Evolutionary conservation across 2,113 vertebrate species (phyloP).

Genomic region (Verasper variegatus): DNA sequence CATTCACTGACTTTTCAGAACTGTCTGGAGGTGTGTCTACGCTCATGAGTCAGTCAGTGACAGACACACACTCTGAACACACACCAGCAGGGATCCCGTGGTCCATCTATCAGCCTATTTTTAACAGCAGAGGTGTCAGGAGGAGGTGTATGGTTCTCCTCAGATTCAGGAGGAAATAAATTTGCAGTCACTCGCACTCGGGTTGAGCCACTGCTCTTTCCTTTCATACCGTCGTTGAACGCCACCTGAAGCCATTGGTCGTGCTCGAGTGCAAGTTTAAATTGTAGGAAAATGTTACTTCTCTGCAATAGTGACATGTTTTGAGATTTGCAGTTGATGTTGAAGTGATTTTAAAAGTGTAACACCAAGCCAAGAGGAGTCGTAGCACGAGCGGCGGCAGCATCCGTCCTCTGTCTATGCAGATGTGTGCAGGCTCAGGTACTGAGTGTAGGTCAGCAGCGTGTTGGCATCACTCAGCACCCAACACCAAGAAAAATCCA

Average conservation of each 20-base stretch:
- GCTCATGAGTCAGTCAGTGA: conserved; percentile 18
- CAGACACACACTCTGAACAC: neutral
- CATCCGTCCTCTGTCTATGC: too few species aligned
- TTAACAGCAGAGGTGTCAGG: conserved; percentile 22
- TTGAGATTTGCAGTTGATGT: too few species aligned
- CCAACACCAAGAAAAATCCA: neutral
- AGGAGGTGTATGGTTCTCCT: conserved; percentile 9
- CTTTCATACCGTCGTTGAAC: neutral
- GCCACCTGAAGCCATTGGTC: neutral
- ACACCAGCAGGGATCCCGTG: conserved; percentile 2
- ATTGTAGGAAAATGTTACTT: too few species aligned
- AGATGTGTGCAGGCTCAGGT: neutral
- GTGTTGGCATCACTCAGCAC: too few species aligned
- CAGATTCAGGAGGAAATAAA: conserved; percentile 8
- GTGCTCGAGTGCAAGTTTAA: too few species aligned
- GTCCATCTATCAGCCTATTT: conserved; percentile 14
- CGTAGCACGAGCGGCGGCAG: neutral
- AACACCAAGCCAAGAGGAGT: neutral
- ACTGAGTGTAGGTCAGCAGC: neutral
- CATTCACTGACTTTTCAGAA: conserved; percentile 22
- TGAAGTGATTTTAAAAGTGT: too few species aligned
- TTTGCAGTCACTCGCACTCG: too few species aligned
- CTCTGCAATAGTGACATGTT: too few species aligned
- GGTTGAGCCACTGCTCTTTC: neutral
- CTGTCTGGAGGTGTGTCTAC: conserved; percentile 26